Percentiles rank a stretch among this genome's conserved stretches.
Evolutionary conservation across 1,140 invertebrate species (phyloP).

Genomic region (Homarus americanus): DNA sequence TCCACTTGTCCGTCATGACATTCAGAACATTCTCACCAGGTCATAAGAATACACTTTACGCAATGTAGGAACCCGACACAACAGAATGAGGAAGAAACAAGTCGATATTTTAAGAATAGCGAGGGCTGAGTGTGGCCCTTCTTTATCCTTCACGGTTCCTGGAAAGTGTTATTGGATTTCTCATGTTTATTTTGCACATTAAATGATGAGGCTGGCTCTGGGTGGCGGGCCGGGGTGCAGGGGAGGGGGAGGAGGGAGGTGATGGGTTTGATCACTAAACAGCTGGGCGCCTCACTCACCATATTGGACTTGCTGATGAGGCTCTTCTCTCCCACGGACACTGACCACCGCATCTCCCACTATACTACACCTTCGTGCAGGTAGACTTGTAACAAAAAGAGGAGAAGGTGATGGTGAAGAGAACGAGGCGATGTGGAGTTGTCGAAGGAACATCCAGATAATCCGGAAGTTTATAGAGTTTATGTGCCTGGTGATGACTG

Average conservation of each 20-base stretch:
- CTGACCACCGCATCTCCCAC: neutral
- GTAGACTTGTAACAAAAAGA: too few species aligned
- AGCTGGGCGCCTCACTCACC: slow-evolving; percentile 42
- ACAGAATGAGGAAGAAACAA: neutral
- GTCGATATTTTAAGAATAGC: slow-evolving; percentile 13
- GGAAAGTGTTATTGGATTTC: slow-evolving; percentile 22
- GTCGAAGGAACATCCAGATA: too few species aligned
- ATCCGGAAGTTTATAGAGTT: too few species aligned
- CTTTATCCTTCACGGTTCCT: neutral
- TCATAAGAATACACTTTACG: too few species aligned
- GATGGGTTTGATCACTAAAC: slow-evolving; percentile 60
- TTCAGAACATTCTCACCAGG: too few species aligned
- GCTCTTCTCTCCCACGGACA: slow-evolving; percentile 20
- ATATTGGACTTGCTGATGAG: slow-evolving; percentile 64
- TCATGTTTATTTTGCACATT: slow-evolving; percentile 32
- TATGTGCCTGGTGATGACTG: too few species aligned
- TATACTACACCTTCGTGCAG: neutral
- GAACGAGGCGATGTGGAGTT: too few species aligned
- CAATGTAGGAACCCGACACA: too few species aligned
- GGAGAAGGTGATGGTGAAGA: too few species aligned
- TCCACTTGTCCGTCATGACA: too few species aligned
- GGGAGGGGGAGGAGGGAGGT: slow-evolving; percentile 14
- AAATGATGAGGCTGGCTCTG: neutral
- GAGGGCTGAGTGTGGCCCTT: neutral
- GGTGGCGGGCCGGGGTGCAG: neutral